These are phyloP conservation scores for Pseudorhiza aurosa DNA, from an alignment of 30 jellyfish, hydroid and myxozoan species.

Conservation along the genomic window DNA sequence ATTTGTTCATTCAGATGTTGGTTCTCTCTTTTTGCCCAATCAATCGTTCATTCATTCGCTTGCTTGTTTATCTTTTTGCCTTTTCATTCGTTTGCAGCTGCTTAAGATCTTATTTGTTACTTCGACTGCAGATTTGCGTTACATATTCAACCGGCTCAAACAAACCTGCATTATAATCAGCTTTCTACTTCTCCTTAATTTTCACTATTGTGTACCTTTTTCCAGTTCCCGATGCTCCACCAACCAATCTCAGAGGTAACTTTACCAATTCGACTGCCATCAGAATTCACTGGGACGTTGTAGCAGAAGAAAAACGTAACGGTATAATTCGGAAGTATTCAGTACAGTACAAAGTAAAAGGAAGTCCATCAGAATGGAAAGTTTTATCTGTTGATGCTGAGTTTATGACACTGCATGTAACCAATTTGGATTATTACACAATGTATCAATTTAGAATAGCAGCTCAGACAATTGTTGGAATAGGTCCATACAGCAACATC, in stretches of 20 bases:
- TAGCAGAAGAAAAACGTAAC: constrained; percentile 28
- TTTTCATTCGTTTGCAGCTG: too few species aligned
- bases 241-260: constrained; percentile 23
- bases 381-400: not conserved
- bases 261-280: constrained; percentile 37
- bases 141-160: too few species aligned
- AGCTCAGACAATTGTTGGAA: constrained; percentile 27
- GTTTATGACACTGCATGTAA: not conserved
- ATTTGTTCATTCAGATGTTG: too few species aligned
- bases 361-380: constrained; percentile 12
- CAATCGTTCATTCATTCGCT: too few species aligned
- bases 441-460: constrained; percentile 40
- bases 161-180: too few species aligned
- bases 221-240: constrained; percentile 36
- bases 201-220: too few species aligned
- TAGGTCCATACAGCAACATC: constrained; percentile 33
- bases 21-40: too few species aligned
- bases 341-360: constrained; percentile 3
- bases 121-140: too few species aligned
- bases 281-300: constrained; percentile 28
- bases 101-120: too few species aligned
- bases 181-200: too few species aligned
- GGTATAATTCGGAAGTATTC: constrained; percentile 28
- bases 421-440: constrained; percentile 28
- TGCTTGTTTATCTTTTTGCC: too few species aligned